These are phyloP conservation scores for Nycticebus coucang DNA, from an alignment of 2,113 vertebrate genomes.

Conservation along the genomic window DNA sequence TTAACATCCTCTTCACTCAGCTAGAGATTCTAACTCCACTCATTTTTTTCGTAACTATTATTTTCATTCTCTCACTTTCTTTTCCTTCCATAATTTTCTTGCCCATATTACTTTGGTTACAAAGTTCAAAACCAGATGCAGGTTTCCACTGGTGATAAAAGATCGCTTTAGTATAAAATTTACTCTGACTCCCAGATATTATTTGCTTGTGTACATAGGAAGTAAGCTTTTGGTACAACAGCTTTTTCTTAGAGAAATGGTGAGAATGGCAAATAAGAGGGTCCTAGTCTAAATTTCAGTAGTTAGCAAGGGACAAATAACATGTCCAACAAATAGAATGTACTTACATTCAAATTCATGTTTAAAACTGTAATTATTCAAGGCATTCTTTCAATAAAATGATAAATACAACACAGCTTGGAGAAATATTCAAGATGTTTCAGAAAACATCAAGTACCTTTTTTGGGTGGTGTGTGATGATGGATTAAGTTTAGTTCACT, in stretches of 20 bases:
- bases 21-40: not conserved
- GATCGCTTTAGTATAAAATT: not conserved
- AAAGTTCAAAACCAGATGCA: not conserved
- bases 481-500: not conserved
- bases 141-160: not conserved
- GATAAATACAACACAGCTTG: not conserved
- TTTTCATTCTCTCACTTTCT: not conserved
- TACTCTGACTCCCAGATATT: not conserved
- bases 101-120: not conserved
- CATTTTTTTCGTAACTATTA: not conserved
- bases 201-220: not conserved
- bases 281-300: not conserved
- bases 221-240: not conserved
- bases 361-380: not conserved
- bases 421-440: not conserved
- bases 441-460: not conserved
- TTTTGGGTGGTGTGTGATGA: not conserved
- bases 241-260: not conserved
- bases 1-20: not conserved
- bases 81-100: not conserved
- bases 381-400: not conserved
- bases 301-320: not conserved
- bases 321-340: not conserved
- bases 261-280: not conserved
- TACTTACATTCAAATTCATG: constrained; percentile 3